Evolutionary conservation across 2,113 vertebrate species (phyloP), one percentile per base, ranked within the genome.

Genomic region (Toxostoma redivivum): DNA sequence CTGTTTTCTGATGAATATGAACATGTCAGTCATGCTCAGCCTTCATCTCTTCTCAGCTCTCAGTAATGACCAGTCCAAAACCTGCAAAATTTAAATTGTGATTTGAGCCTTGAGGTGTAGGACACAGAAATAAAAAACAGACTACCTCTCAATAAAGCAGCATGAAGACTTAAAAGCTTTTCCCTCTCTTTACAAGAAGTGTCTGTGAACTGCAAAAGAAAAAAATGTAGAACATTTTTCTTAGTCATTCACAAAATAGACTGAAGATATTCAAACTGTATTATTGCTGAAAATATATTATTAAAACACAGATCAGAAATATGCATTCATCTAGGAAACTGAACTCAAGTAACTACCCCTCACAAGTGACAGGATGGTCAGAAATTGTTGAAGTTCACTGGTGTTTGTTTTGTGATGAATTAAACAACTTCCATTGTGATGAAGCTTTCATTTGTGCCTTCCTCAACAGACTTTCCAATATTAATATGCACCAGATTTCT

Each of bases 221-320:
- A 86, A 86, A 88, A 93, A 27, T 5, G 8, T 15, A 90, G 27
- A 65, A 27, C 22, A 31, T 80, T 80, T 81, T 50, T 65, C 17
- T 16, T 65, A 85, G 24, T 66, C 21, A 86, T 27, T 88, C 67
- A 73, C 51, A 86, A 73, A 89, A 85, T 5, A 88, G 27, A 69
- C 0, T 76, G 57, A 82, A 90, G 22, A 73, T 28, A 95, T 30
- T 94, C 40, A 87, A 78, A 64, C 10, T 53, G 45, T n/a, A 92
- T 77, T 74, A 95, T 51, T 78, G 64, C 17, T 48, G 33, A 80
- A 92, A 91, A 90, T 2, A 73, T 38, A 73, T 48, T 1, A 88
- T 80, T 88, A 90, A 90, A 95, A 92, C 38, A 65, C 16, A 47
- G 30, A 80, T 47, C 71, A 93, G 87, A 91, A 93, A 77, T 25